Base-by-base conservation (phyloP, 2,888 invertebrate genomes). In the Hofmannophila pseudospretella region DNA sequence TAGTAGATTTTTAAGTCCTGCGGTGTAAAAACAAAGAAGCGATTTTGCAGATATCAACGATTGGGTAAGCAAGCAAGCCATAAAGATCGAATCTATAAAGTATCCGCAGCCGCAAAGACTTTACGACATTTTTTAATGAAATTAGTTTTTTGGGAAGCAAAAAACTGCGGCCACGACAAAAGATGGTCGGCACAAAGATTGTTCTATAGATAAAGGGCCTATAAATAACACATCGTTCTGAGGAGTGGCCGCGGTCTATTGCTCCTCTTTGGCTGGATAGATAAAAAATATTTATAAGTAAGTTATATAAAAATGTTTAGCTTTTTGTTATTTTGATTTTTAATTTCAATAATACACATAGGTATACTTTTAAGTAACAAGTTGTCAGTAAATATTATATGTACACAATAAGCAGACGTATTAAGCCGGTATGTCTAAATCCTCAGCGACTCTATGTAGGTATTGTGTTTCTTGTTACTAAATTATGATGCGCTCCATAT, bases 221-320 rank as follows among this genome's bases (percentile, higher is more conserved):
- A 79, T 86, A 84, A 85, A 84, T 82, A 82, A 81, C 81, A 77
- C 75, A 72, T 71, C 63, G 65, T 67, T 73, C 67, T 71, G 67
- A 52, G 54, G 51, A 16, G 3, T 3, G 16, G 16, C 16, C 5
- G 16, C 5, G 16, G 3, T 5, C 29, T 30, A 14, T 16, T 16
- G 14, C 13, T 11, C 13, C 9, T 20, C 20, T 5, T 13, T 28
- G 13, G 28, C 5, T 8, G 4, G 8, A 2, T 8, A 8, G 9
- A 25, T 25, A 23, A 8, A 25, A 9, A 25, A 9, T 9, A 25
- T 7, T n/a, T n/a, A n/a, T n/a, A n/a, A n/a, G n/a, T n/a, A n/a
- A n/a, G n/a, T n/a, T n/a, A n/a, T n/a, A n/a, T n/a, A n/a, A n/a
- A n/a, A n/a, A n/a, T n/a, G n/a, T n/a, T n/a, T n/a, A n/a, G n/a